Evolutionary conservation across 2,113 vertebrate genomes (phyloP).

Genomic region (Falco punctatus): DNA sequence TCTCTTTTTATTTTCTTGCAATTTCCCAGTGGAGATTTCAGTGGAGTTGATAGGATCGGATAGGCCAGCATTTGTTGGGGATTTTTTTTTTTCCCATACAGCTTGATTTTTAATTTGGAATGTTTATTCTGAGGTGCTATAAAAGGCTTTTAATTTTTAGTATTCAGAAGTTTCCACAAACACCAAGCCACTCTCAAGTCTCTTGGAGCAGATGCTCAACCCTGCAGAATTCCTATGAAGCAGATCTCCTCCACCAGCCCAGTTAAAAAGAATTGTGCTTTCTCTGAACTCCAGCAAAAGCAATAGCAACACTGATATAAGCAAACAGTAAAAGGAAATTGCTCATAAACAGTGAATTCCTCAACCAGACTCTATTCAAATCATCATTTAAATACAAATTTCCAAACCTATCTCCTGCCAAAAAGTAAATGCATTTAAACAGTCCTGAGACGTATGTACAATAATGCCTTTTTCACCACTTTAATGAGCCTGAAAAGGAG

Average conservation of each 20-base stretch:
- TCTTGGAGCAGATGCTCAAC: not conserved
- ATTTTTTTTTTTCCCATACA: not conserved
- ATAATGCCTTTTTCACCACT: not conserved
- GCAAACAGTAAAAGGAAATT: constrained; percentile 6
- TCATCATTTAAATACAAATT: constrained; percentile 14
- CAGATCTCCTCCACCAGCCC: not conserved
- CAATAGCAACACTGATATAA: not conserved
- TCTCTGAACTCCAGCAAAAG: not conserved
- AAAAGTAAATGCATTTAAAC: constrained; percentile 2
- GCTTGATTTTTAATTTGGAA: not conserved
- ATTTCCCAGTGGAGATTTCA: not conserved
- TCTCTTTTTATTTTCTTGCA: not conserved
- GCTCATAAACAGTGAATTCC: constrained; percentile 34
- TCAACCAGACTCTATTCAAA: not conserved
- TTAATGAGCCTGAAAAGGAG: not conserved
- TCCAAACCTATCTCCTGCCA: not conserved
- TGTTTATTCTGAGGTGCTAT: not conserved
- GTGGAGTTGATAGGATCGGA: not conserved
- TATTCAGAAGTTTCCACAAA: not conserved
- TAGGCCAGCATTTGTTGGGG: accelerated
- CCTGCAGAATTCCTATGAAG: not conserved
- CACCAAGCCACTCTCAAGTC: not conserved
- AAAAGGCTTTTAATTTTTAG: not conserved
- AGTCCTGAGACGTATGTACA: not conserved
- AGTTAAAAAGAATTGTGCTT: not conserved